These are phyloP conservation scores for Nyctibius grandis DNA, from an alignment of 2,797 vertebrate species.

Conservation along the genomic window DNA sequence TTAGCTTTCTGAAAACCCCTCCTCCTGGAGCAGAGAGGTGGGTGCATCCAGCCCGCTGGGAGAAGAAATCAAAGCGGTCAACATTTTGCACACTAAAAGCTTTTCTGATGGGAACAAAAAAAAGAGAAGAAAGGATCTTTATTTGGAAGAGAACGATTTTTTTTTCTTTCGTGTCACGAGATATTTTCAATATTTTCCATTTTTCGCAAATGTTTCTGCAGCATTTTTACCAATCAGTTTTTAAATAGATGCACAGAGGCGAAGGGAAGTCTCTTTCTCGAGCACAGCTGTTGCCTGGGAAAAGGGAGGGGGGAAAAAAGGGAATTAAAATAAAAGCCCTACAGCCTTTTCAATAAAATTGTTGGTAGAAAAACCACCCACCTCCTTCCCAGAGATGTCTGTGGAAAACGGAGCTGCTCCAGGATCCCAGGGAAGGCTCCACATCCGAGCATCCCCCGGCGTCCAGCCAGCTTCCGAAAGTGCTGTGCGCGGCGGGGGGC, in stretches of 20 bases:
- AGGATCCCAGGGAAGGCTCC: neutral
- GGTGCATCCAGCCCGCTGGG: neutral
- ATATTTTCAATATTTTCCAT: slow-evolving; percentile 53
- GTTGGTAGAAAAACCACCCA: slow-evolving; percentile 5
- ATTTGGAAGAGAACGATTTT: slow-evolving; percentile 26
- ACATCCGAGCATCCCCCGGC: neutral
- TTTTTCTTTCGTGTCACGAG: neutral
- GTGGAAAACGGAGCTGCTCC: neutral
- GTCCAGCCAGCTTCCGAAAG: neutral
- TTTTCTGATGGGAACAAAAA: slow-evolving; percentile 30
- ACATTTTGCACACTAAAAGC: slow-evolving; percentile 56
- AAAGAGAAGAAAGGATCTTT: slow-evolving; percentile 24
- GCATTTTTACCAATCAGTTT: slow-evolving; percentile 52
- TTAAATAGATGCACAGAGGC: slow-evolving; percentile 21
- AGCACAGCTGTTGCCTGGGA: neutral
- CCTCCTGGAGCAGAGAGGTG: neutral
- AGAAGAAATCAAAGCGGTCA: neutral
- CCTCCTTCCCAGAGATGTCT: slow-evolving; percentile 17
- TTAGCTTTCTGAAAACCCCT: slow-evolving; percentile 9
- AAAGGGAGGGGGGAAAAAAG: neutral
- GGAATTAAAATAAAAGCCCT: neutral
- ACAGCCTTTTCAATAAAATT: slow-evolving; percentile 53
- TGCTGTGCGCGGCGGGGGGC: neutral
- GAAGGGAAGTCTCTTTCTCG: neutral
- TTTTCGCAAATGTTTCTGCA: slow-evolving; percentile 40